A percentile compares a stretch with the other conserved stretches of the same genome.
These are phyloP conservation scores for Triplophysa dalaica DNA, from an alignment of 2,113 vertebrate species.

Conservation along the genomic window DNA sequence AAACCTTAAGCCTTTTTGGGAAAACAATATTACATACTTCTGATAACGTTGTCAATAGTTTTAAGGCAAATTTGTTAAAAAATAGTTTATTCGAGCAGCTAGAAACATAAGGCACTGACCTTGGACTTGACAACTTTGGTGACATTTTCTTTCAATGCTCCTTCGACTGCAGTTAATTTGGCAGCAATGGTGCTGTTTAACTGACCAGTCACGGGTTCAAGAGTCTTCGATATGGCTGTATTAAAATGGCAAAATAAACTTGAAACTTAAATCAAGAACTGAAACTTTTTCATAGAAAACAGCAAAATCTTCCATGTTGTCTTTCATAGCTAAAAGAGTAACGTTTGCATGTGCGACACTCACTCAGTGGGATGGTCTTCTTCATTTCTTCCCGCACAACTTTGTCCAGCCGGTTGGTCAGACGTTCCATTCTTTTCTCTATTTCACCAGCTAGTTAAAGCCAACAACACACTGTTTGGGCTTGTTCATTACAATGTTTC, in stretches of 20 bases:
- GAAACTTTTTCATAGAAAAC: background rate
- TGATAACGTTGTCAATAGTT: background rate
- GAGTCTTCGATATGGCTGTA: constrained; percentile 77
- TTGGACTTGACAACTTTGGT: constrained; percentile 94
- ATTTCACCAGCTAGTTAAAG: constrained; percentile 79
- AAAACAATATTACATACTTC: background rate
- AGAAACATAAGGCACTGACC: constrained; percentile 65
- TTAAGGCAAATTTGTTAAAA: background rate
- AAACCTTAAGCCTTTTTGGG: background rate
- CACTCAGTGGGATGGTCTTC: constrained; percentile 91
- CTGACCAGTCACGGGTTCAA: constrained; percentile 88
- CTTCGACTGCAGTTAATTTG: constrained; percentile 88
- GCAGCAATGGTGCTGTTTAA: constrained; percentile 83
- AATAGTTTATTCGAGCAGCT: background rate
- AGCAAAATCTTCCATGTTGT: background rate
- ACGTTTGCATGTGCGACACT: constrained; percentile 56
- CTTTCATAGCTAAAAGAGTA: background rate
- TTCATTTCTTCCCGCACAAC: constrained; percentile 93
- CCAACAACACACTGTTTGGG: constrained; percentile 18
- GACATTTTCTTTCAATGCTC: constrained; percentile 88
- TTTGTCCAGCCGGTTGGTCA: constrained; percentile 87
- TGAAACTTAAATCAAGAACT: background rate
- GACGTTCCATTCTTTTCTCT: constrained; percentile 86
- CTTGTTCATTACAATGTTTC: background rate
- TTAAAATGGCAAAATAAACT: constrained; percentile 7